Conservation (phyloP, 2,113 vertebrate species). For the Accipiter cooperii region DNA sequence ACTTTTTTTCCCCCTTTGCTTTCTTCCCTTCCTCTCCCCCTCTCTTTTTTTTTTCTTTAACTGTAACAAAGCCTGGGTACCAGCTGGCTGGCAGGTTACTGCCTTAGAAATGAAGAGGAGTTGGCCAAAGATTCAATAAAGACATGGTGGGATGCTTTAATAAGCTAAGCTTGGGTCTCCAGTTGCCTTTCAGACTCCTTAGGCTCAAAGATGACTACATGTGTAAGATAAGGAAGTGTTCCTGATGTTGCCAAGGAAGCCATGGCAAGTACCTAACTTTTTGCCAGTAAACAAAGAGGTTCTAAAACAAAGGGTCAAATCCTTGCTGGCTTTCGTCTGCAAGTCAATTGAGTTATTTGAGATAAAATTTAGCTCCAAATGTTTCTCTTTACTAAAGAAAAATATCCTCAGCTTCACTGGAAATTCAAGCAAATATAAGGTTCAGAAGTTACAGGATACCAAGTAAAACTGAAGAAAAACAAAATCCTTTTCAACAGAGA, state of each 20-base stretch:
- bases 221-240: neutral
- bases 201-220: neutral
- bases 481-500: neutral
- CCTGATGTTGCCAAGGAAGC: neutral
- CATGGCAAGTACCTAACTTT: neutral
- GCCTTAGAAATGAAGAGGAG: neutral
- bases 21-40: neutral
- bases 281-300: neutral
- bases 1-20: neutral
- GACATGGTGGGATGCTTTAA: neutral
- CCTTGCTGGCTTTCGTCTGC: neutral
- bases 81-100: constrained; percentile 5
- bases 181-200: neutral
- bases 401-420: neutral
- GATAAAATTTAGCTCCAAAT: neutral
- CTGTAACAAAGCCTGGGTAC: neutral
- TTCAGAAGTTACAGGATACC: neutral
- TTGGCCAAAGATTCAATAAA: neutral
- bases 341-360: neutral
- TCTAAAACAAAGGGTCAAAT: neutral
- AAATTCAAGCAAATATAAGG: neutral
- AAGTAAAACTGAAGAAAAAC: neutral
- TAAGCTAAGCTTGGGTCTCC: neutral
- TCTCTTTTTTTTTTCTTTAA: neutral
- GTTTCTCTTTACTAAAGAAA: neutral